phyloP scores from a whole-genome alignment of 2,113 vertebrate genomes.

The Nothoprocta perdicaria region DNA sequence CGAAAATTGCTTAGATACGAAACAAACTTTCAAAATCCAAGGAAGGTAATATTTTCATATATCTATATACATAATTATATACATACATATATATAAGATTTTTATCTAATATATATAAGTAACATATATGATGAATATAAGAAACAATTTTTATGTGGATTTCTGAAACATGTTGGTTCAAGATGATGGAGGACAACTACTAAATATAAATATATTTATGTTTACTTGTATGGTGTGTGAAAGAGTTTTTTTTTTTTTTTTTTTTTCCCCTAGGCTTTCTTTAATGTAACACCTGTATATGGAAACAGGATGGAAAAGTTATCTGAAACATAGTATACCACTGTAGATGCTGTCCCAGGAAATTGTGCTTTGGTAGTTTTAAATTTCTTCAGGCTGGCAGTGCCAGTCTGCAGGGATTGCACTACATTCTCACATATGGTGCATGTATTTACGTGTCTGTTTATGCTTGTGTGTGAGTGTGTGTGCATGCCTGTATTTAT shows the following conservation, averaged over 20 bases:
- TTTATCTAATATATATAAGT: too few species aligned
- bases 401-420: neutral
- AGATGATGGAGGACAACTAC: accelerated
- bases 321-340: neutral
- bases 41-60: neutral
- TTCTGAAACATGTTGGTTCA: neutral
- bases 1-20: neutral
- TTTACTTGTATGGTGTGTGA: neutral
- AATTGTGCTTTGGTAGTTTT: neutral
- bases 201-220: neutral
- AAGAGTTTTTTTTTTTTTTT: neutral
- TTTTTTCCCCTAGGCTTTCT: neutral
- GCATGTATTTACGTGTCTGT: neutral
- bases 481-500: neutral
- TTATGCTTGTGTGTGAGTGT: neutral
- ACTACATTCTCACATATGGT: neutral
- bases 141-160: neutral
- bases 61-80: neutral
- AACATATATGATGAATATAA: neutral
- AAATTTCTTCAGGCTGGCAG: neutral
- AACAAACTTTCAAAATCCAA: neutral
- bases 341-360: neutral
- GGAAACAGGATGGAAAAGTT: neutral
- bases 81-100: neutral
- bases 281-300: neutral